Conservation (phyloP, 1,140 invertebrate genomes). For the Acyrthosiphon pisum region DNA sequence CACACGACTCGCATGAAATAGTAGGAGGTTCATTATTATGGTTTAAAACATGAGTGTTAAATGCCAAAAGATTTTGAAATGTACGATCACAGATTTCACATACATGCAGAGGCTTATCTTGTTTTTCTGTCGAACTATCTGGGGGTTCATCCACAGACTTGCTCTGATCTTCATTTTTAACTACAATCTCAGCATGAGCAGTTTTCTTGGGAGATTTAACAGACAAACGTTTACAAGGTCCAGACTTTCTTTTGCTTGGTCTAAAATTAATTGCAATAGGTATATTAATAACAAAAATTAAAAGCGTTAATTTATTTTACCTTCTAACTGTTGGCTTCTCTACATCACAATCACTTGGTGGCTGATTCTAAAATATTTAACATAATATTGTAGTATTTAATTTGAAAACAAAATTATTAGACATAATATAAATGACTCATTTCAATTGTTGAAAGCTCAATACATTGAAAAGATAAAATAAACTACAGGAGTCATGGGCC, state of each 20-base stretch:
- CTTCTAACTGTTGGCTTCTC: neutral
- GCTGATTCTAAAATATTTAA: constrained; percentile 32
- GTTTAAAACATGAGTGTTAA: constrained; percentile 53
- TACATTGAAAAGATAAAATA: neutral
- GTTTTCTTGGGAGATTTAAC: constrained; percentile 48
- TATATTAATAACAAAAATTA: constrained; percentile 3
- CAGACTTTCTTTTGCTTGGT: constrained; percentile 50
- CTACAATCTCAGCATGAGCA: neutral
- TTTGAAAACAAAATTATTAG: neutral
- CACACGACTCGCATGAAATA: constrained; percentile 64
- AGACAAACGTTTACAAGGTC: constrained; percentile 45
- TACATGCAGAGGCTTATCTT: constrained; percentile 23
- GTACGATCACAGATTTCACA: constrained; percentile 49
- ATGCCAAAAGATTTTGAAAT: constrained; percentile 53
- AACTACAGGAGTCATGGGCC: neutral
- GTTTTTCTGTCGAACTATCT: neutral
- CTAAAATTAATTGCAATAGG: neutral
- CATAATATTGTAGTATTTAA: neutral
- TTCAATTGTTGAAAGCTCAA: neutral
- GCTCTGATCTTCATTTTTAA: neutral
- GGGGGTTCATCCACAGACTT: neutral
- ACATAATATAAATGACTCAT: neutral
- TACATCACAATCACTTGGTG: constrained; percentile 34
- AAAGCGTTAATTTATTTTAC: neutral
- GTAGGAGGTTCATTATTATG: constrained; percentile 59